phyloP scores from a whole-genome alignment of 1,140 invertebrate species.

The Euwallacea fornicatus region DNA sequence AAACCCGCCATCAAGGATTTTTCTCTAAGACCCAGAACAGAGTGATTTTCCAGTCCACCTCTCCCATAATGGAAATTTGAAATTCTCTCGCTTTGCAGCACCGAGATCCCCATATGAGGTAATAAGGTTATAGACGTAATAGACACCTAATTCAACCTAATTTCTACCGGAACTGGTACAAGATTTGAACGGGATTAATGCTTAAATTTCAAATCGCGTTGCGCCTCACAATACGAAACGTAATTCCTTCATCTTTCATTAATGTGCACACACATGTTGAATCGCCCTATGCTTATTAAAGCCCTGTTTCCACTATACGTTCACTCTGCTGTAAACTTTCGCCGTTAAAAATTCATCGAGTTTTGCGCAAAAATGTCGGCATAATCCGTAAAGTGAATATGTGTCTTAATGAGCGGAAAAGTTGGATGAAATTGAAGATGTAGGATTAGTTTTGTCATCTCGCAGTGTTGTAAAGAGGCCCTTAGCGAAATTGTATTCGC shows the following conservation, averaged over 20 bases:
- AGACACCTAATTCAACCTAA: constrained; percentile 12
- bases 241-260: constrained; percentile 23
- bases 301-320: no score
- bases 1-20: background rate
- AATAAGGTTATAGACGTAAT: constrained; percentile 7
- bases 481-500: constrained; percentile 24
- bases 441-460: no score
- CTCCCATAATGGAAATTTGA: background rate
- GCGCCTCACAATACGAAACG: constrained; percentile 7
- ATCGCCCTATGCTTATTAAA: no score
- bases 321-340: no score
- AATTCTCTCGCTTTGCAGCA: no score
- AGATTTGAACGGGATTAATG: constrained; percentile 19
- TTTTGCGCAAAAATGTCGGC: no score
- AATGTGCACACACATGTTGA: constrained; percentile 15
- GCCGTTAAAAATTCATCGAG: no score
- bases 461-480: constrained; percentile 3
- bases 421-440: no score
- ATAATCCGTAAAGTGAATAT: no score
- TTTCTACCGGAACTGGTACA: constrained; percentile 6
- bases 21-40: background rate
- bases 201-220: constrained; percentile 17
- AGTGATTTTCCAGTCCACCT: background rate
- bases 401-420: no score
- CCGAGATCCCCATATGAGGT: background rate